Evolutionary conservation across 2,113 vertebrate species (phyloP).

Genomic region (Polypterus senegalus): DNA sequence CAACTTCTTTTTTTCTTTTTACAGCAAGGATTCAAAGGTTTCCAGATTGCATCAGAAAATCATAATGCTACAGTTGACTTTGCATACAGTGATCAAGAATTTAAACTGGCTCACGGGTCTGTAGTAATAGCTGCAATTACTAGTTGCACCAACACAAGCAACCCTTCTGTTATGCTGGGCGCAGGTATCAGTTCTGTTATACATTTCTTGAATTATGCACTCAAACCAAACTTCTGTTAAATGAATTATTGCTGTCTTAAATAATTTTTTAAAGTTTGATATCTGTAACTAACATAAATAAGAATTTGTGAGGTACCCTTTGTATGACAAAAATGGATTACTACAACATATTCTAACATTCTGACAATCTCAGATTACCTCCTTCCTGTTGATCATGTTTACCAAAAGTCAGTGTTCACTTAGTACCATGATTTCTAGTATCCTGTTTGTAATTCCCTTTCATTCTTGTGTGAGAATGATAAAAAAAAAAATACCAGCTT

Average conservation of each 20-base stretch:
- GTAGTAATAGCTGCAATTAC: conserved; percentile 96
- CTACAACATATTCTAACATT: too few relatives aligned
- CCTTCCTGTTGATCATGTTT: too few relatives aligned
- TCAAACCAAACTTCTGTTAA: too few relatives aligned
- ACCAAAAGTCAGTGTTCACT: too few relatives aligned
- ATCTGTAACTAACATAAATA: neutral
- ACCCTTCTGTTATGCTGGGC: conserved; percentile 93
- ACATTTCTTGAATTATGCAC: neutral
- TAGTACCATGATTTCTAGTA: too few relatives aligned
- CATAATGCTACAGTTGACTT: conserved; percentile 51
- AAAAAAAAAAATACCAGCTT: too few relatives aligned
- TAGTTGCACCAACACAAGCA: conserved; percentile 97
- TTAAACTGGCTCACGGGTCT: conserved; percentile 69
- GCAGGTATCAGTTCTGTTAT: conserved; percentile 54
- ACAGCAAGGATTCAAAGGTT: conserved; percentile 97
- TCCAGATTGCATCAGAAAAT: conserved; percentile 63
- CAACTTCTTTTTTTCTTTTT: conserved; percentile 11
- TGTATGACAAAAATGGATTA: too few relatives aligned
- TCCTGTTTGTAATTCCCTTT: too few relatives aligned
- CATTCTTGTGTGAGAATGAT: too few relatives aligned
- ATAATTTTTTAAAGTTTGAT: neutral
- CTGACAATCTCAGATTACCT: too few relatives aligned
- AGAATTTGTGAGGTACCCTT: too few relatives aligned
- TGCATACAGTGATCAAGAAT: conserved; percentile 56
- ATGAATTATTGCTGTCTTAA: neutral